Conservation (phyloP, 2,888 invertebrate genomes). For the Nymphalis c-album region DNA sequence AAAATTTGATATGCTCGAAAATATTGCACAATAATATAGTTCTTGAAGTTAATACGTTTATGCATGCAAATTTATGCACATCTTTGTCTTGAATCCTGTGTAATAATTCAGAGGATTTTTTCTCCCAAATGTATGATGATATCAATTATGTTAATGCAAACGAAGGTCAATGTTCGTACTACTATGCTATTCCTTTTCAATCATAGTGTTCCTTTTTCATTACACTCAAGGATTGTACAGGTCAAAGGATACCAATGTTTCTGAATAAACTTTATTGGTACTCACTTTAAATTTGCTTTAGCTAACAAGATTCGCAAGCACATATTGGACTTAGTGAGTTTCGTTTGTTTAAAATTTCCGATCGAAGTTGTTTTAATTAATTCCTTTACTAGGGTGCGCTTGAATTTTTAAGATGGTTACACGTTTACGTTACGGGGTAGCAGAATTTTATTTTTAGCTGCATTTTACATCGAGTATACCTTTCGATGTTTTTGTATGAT, state of each 20-base stretch:
- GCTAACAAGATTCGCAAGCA: constrained; percentile 39
- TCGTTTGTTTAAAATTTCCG: constrained; percentile 40
- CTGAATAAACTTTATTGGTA: constrained; percentile 35
- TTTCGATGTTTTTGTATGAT: constrained; percentile 15
- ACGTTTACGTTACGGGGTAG: constrained; percentile 24
- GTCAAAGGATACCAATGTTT: constrained; percentile 38
- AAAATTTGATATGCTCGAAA: too few relatives aligned
- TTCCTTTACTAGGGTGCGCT: constrained; percentile 31
- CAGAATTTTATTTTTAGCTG: constrained; percentile 9
- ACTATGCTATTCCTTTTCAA: constrained; percentile 31
- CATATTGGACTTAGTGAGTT: constrained; percentile 40
- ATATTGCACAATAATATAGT: background rate
- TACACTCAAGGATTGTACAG: constrained; percentile 37
- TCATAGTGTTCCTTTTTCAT: constrained; percentile 36
- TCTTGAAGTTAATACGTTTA: background rate
- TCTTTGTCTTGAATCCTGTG: background rate
- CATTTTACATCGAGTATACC: background rate
- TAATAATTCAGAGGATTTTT: constrained; percentile 1
- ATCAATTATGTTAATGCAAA: constrained; percentile 6
- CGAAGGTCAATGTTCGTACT: constrained; percentile 18
- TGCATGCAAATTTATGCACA: background rate
- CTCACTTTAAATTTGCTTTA: constrained; percentile 37
- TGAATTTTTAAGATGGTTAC: constrained; percentile 34
- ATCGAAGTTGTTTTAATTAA: constrained; percentile 39
- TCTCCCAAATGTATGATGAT: background rate